Percentiles rank a stretch among this genome's conserved stretches.
These are phyloP conservation scores for Petrophora chlorosata DNA, from an alignment of 2,888 invertebrate genomes.

Conservation along the genomic window DNA sequence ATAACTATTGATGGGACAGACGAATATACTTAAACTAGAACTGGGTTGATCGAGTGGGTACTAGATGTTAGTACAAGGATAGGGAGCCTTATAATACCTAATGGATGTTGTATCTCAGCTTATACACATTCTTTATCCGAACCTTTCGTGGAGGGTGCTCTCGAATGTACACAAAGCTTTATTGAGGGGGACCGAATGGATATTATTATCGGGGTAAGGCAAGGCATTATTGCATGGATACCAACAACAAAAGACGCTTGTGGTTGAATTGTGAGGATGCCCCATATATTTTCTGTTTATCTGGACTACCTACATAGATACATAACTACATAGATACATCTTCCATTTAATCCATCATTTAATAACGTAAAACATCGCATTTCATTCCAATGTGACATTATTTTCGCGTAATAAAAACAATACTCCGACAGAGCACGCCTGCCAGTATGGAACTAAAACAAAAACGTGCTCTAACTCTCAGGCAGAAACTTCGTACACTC, in stretches of 20 bases:
- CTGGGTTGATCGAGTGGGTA: slow-evolving; percentile 19
- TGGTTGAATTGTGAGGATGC: slow-evolving; percentile 39
- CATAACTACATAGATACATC: no score
- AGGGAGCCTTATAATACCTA: slow-evolving; percentile 25
- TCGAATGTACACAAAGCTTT: slow-evolving; percentile 21
- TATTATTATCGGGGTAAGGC: slow-evolving; percentile 31
- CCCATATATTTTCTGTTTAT: slow-evolving; percentile 38
- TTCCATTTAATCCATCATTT: no score
- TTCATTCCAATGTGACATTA: no score
- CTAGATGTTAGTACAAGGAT: slow-evolving; percentile 8
- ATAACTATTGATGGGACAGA: slow-evolving; percentile 13
- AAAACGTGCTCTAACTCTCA: background rate
- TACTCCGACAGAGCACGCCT: no score
- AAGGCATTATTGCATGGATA: slow-evolving; percentile 26
- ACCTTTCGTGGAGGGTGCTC: slow-evolving; percentile 10
- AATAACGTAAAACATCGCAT: no score
- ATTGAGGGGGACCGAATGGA: slow-evolving; percentile 26
- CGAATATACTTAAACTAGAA: slow-evolving; percentile 4
- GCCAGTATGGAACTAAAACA: no score
- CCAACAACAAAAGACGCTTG: slow-evolving; percentile 36
- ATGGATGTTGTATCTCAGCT: slow-evolving; percentile 6
- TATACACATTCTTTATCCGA: slow-evolving; percentile 12
- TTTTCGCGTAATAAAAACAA: no score
- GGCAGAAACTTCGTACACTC: slow-evolving; percentile 8
- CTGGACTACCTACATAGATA: no score